phyloP scores from a whole-genome alignment of 2,113 vertebrate genomes.

The Oryzias celebensis region DNA sequence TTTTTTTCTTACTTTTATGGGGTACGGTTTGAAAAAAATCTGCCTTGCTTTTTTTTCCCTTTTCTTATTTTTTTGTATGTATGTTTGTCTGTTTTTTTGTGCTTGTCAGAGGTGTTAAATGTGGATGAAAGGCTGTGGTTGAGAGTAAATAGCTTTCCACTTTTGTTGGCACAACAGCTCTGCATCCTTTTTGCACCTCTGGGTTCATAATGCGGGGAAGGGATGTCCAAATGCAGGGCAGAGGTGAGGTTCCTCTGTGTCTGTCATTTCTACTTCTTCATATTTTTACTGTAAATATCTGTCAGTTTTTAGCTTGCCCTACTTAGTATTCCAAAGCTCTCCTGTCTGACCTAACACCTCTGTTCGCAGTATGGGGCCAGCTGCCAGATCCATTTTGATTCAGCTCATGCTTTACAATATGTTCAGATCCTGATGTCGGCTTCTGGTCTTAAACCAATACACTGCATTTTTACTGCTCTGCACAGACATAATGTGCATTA shows the following conservation, averaged over 20 bases:
- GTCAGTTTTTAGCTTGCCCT: slow-evolving; percentile 16
- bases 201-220: slow-evolving; percentile 8
- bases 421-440: slow-evolving; percentile 9
- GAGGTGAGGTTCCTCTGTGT: slow-evolving; percentile 6
- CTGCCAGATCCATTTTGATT: not conserved
- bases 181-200: slow-evolving; percentile 29
- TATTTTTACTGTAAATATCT: slow-evolving; percentile 31
- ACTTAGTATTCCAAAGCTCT: slow-evolving; percentile 12
- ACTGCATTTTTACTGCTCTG: not conserved
- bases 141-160: slow-evolving; percentile 28
- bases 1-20: slow-evolving; percentile 48
- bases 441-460: not conserved
- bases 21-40: slow-evolving; percentile 49
- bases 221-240: not conserved
- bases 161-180: slow-evolving; percentile 28
- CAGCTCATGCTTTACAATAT: not conserved
- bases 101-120: slow-evolving; percentile 37
- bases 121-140: slow-evolving; percentile 22
- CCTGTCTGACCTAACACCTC: not conserved
- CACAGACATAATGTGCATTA: not conserved
- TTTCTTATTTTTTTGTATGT: not conserved
- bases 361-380: not conserved
- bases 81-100: slow-evolving; percentile 9
- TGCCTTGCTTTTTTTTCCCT: slow-evolving; percentile 30
- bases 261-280: not conserved